Evolutionary conservation across 2,113 vertebrate species (phyloP), one percentile per base, ranked within the genome.

Genomic region (Plectropomus leopardus): DNA sequence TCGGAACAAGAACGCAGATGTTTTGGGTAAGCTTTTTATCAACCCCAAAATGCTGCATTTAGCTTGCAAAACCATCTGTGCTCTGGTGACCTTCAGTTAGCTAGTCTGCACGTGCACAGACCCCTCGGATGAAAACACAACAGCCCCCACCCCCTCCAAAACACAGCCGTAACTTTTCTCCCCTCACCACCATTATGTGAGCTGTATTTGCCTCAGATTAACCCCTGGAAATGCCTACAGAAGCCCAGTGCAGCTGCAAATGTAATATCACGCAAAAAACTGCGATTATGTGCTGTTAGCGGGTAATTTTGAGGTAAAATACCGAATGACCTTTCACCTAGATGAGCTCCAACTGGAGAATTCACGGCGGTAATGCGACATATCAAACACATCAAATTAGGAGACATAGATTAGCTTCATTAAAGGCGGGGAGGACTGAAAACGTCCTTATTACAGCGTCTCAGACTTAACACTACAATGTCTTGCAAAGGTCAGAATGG

Each of bases 1-100:
- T 53, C 93, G 96, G 50, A 95, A 99, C 94, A 95, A 94, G 59
- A 92, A 94, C 0, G 97, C 98, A 0, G 98, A 99, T 72, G 98
- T 99, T n/a, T 90, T 99, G 5, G 98, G 98, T 99, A 76, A 96
- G 97, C 24, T 21, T 5, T 7, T 21, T 32, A 32, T 3, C 10
- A n/a, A 17, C 44, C 19, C 28, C 1, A 21, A 24, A 8, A 21
- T 3, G 14, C 3, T 30, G 16, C 55, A 3, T 9, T 4, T 6
- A n/a, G 0, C 26, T 30, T 21, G 11, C 32, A 34, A 14, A 2
- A 4, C 23, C 9, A 7, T 57, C 6, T 24, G 23, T 51, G 53
- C 60, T 44, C 58, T 21, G 55, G 66, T 94, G 93, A 94, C 93
- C 93, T 94, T 94, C 91, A 91, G 68, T 67, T 53, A 34, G 85